Base-by-base conservation (phyloP, 1,140 invertebrate genomes). In the Drosophila sp. region DNA sequence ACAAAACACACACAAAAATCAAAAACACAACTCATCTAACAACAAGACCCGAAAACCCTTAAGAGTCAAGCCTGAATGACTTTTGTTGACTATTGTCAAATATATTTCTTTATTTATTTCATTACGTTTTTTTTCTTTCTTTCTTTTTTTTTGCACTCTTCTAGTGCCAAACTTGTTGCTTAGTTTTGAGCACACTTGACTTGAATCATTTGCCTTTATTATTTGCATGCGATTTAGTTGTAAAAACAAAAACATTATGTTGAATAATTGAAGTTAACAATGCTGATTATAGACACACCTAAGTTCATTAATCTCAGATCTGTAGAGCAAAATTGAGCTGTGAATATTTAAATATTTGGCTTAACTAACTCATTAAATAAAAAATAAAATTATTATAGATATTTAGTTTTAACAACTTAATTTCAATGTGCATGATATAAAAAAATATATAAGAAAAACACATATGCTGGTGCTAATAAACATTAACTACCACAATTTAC, bases 171-270 rank as follows among this genome's bases (percentile, higher is more conserved):
- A 58, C 53, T 18, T 72, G 45, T 66, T 66, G 63, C 63, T 72
- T 72, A 58, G 70, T 63, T 41, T 48, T 6, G 34, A 57, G 40
- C 40, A 65, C 13, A 41, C 63, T 72, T 58, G 18, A 67, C 40
- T 46, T 45, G n/a, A 70, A 73, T 54, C 57, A 48, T 72, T 36
- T 46, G 34, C 13, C 51, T 58, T 71, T 62, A 38, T 38, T 86
- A 62, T 87, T 87, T 87, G 72, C 76, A 61, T 73, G 82, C 41
- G 79, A 87, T 71, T 89, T 87, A 87, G 78, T 65, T 82, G 62
- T 82, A 69, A 81, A 76, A 62, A 73, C 67, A 79, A 73, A 78
- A 45, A 34, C 54, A 2, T 16, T 11, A 53, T 50, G 8, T 46
- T 46, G 3, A 18, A 5, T 25, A 16, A 36, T 29, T 21, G 13